Percentiles rank a stretch among this genome's conserved stretches.
Evolutionary conservation across 1,140 invertebrate genomes (phyloP).

Genomic region (Zaprionus nigranus): DNA sequence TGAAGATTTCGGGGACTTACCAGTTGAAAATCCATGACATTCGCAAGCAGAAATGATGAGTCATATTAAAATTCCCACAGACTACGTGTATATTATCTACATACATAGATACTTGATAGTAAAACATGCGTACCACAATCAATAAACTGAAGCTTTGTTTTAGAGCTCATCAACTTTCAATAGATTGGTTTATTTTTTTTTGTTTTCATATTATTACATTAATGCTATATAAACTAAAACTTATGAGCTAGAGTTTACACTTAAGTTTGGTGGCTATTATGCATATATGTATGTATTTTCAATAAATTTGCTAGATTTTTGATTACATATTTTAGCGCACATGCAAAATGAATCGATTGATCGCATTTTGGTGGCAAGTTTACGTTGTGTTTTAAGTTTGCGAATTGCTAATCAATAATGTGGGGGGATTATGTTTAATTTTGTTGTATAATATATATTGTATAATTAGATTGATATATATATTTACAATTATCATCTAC

Average conservation of each 20-base stretch:
- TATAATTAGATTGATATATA: neutral
- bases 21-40: no score
- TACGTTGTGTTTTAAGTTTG: conserved; percentile 36
- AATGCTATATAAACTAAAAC: conserved; percentile 32
- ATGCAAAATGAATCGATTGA: conserved; percentile 37
- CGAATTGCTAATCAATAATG: neutral
- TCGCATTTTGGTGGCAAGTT: conserved; percentile 12
- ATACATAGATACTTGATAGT: neutral
- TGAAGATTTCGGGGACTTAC: no score
- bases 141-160: conserved; percentile 23
- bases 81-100: no score
- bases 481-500: conserved; percentile 51
- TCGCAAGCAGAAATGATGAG: no score
- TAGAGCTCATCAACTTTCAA: conserved; percentile 54
- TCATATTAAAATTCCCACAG: no score
- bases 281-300: conserved; percentile 53
- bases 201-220: conserved; percentile 40
- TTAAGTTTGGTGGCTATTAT: conserved; percentile 50
- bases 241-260: conserved; percentile 40
- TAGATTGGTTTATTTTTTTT: conserved; percentile 47
- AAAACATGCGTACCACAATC: neutral
- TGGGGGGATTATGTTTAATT: conserved; percentile 31
- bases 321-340: conserved; percentile 65
- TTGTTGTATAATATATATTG: neutral
- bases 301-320: conserved; percentile 70